Conservation (phyloP, 2,797 vertebrate species). For the Otolemur crassicaudatus region DNA sequence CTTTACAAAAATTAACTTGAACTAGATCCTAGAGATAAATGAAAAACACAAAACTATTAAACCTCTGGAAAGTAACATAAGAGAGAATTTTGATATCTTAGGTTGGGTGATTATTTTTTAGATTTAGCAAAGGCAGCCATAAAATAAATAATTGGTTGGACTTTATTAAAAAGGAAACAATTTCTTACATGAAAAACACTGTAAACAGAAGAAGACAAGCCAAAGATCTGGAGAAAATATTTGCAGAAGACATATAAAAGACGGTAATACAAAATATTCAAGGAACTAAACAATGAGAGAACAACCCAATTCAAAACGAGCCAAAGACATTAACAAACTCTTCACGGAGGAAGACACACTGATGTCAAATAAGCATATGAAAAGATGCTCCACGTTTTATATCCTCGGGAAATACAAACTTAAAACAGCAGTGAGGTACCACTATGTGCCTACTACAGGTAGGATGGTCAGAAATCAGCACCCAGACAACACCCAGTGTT, state of each 20-base stretch:
- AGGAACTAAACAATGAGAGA: background rate
- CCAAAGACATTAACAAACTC: background rate
- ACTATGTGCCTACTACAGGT: background rate
- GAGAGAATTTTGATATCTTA: background rate
- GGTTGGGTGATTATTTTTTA: background rate
- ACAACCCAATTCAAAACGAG: background rate
- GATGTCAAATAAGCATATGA: background rate
- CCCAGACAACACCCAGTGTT: too few relatives aligned
- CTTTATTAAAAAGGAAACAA: background rate
- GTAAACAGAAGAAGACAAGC: background rate
- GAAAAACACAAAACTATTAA: slow-evolving; percentile 13
- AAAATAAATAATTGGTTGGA: background rate
- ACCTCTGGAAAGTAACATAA: background rate
- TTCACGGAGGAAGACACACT: background rate
- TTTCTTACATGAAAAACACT: background rate
- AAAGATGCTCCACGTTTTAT: background rate
- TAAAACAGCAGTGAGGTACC: background rate
- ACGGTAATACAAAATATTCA: background rate
- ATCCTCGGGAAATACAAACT: background rate
- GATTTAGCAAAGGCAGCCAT: background rate
- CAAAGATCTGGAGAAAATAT: background rate
- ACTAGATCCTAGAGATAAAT: background rate
- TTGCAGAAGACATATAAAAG: background rate
- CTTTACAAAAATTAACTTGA: background rate
- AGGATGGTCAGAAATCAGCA: background rate